Evolutionary conservation across 1,140 invertebrate genomes (phyloP).

Genomic region (Lordiphosa clarofinis): DNA sequence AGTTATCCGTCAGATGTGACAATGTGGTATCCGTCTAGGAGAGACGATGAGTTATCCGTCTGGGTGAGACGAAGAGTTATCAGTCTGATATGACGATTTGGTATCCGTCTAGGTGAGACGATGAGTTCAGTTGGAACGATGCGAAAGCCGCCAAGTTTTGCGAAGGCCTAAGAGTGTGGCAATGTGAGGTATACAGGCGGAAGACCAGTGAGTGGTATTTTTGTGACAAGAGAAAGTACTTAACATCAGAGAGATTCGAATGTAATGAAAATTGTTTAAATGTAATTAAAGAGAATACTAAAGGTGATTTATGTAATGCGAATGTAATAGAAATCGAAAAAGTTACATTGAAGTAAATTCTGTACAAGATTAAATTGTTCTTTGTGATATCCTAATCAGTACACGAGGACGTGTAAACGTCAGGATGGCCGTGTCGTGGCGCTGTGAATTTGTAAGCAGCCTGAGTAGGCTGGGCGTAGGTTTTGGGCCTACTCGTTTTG

Average conservation of each 20-base stretch:
- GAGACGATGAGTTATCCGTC: not conserved
- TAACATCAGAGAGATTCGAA: too few relatives aligned
- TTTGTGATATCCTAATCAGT: not conserved
- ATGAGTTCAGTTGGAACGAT: too few relatives aligned
- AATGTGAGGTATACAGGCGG: not conserved
- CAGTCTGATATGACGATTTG: too few relatives aligned
- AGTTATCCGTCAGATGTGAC: not conserved
- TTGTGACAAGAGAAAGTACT: not conserved
- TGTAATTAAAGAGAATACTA: slow-evolving; percentile 1
- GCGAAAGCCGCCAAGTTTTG: too few relatives aligned
- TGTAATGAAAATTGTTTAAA: not conserved
- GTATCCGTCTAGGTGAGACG: too few relatives aligned
- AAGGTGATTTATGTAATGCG: too few relatives aligned
- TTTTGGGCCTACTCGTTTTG: too few relatives aligned
- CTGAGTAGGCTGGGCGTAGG: too few relatives aligned
- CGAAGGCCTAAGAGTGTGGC: not conserved
- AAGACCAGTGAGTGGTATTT: not conserved
- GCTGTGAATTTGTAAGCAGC: too few relatives aligned
- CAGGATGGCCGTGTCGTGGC: not conserved
- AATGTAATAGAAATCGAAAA: not conserved
- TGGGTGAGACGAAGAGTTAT: not conserved
- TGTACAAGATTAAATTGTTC: not conserved
- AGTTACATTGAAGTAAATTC: too few relatives aligned
- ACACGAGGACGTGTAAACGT: slow-evolving; percentile 1
- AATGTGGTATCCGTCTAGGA: too few relatives aligned